phyloP scores from a whole-genome alignment of 2,797 vertebrate genomes.

The Chrysocyon brachyurus region DNA sequence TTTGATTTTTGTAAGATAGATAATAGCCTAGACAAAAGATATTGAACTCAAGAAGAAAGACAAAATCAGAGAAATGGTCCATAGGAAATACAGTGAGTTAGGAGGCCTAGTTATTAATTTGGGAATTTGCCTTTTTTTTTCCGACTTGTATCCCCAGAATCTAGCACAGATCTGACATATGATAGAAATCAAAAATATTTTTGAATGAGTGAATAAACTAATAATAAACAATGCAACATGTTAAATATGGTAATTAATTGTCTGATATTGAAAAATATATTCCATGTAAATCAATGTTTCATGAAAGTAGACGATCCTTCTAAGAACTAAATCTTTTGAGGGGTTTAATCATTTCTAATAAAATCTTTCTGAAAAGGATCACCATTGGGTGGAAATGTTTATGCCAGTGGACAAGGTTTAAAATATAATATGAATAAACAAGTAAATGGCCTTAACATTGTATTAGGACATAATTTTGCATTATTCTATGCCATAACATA shows the following conservation, averaged over 20 bases:
- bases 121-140: constrained; percentile 17
- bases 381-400: neutral
- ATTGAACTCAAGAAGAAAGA: neutral
- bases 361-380: neutral
- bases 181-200: neutral
- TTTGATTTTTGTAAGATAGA: neutral
- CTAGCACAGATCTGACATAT: neutral
- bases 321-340: neutral
- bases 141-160: neutral
- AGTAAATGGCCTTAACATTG: neutral
- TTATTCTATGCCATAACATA: neutral
- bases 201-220: neutral
- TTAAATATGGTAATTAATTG: neutral
- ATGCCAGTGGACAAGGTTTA: neutral
- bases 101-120: neutral
- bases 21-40: neutral
- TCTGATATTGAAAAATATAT: neutral
- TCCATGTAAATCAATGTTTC: neutral
- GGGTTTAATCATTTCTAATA: neutral
- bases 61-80: neutral
- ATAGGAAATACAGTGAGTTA: neutral
- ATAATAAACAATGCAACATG: neutral
- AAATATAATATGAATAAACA: neutral
- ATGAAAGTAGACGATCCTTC: neutral
- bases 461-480: neutral